phyloP scores from a whole-genome alignment of 92 coral and sea anemone species.

The Siderastrea radians region DNA sequence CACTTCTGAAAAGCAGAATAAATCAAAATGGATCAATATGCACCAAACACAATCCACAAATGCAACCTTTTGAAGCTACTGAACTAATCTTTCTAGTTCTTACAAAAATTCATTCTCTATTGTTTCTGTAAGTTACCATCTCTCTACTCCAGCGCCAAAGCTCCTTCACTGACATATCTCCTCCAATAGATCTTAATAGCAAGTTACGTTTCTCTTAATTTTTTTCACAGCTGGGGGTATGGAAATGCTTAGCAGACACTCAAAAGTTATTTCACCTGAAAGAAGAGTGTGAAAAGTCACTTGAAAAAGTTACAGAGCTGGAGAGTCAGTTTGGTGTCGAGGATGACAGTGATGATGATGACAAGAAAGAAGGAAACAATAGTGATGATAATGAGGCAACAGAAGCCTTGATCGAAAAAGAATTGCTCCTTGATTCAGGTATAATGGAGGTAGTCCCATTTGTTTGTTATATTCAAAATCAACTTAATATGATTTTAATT shows the following conservation, averaged over 20 bases:
- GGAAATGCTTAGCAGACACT: slow-evolving; percentile 68
- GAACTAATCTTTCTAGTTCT: background rate
- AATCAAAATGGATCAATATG: too few species aligned
- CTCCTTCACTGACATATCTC: background rate
- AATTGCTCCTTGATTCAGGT: slow-evolving; percentile 88
- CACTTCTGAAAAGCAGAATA: too few species aligned
- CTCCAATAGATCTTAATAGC: background rate
- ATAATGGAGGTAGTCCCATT: background rate
- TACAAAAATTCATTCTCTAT: background rate
- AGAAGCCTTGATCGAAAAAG: slow-evolving; percentile 75
- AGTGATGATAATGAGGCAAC: slow-evolving; percentile 47
- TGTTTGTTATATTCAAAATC: too few species aligned
- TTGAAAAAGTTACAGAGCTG: slow-evolving; percentile 56
- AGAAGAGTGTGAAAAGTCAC: slow-evolving; percentile 56
- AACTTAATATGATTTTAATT: too few species aligned
- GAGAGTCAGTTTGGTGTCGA: slow-evolving; percentile 71
- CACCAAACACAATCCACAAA: too few species aligned
- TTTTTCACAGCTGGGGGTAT: slow-evolving; percentile 71
- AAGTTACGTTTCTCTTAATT: background rate
- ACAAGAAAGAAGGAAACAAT: slow-evolving; percentile 45
- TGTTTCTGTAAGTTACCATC: background rate
- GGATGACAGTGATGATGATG: slow-evolving; percentile 62
- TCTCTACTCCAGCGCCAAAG: background rate
- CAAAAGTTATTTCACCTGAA: slow-evolving; percentile 59
- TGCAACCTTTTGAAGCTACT: too few species aligned